A percentile compares a stretch with the other conserved stretches of the same genome.
phyloP scores from a whole-genome alignment of 2,797 vertebrate genomes.

The Pelobates cultripes region DNA sequence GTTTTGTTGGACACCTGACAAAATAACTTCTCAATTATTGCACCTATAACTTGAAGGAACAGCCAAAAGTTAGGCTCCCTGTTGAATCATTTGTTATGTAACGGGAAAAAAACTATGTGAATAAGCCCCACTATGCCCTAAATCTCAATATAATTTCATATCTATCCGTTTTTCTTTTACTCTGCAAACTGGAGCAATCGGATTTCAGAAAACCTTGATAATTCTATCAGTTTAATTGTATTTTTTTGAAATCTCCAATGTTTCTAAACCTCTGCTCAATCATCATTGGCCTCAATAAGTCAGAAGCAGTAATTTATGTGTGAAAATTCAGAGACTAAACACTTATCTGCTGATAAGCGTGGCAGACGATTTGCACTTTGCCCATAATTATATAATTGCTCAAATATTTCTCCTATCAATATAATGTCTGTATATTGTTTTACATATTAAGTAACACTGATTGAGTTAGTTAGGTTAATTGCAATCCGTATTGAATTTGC shows the following conservation, averaged over 20 bases:
- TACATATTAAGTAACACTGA: slow-evolving; percentile 37
- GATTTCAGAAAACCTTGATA: background rate
- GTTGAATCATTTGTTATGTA: too few species aligned
- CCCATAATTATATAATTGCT: slow-evolving; percentile 40
- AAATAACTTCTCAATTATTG: too few species aligned
- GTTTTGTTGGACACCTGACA: too few species aligned
- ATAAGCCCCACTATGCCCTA: background rate
- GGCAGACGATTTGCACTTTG: slow-evolving; percentile 43
- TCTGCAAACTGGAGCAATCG: background rate
- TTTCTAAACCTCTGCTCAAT: slow-evolving; percentile 33
- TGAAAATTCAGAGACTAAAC: slow-evolving; percentile 16
- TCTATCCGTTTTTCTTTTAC: background rate
- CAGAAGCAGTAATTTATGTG: slow-evolving; percentile 38
- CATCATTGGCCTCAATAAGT: slow-evolving; percentile 47
- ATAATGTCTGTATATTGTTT: slow-evolving; percentile 35
- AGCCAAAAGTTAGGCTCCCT: too few species aligned
- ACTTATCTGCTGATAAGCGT: slow-evolving; percentile 9
- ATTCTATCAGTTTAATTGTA: background rate
- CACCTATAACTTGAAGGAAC: too few species aligned
- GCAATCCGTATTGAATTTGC: slow-evolving; percentile 23
- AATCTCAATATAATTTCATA: background rate
- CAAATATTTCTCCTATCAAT: slow-evolving; percentile 36
- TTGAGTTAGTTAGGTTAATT: slow-evolving; percentile 35
- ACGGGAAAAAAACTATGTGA: background rate
- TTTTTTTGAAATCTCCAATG: background rate